phyloP scores from a whole-genome alignment of 2,797 vertebrate species.

The Urosaurus nigricauda region DNA sequence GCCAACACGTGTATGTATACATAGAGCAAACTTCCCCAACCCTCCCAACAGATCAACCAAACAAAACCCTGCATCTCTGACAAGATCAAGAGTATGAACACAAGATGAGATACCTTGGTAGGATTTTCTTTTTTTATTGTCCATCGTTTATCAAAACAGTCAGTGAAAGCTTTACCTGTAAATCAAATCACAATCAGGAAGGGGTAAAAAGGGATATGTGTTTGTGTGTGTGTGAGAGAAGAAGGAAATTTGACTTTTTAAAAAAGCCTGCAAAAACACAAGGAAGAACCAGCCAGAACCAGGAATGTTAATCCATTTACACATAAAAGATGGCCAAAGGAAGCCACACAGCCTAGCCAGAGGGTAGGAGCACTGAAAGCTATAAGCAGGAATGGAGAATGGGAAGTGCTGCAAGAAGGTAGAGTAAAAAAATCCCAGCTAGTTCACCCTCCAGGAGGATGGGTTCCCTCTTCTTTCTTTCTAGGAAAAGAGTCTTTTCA shows the following conservation, averaged over 20 bases:
- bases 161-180: conserved; percentile 29
- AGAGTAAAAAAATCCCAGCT: neutral
- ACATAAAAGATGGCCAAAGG: neutral
- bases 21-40: neutral
- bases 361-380: neutral
- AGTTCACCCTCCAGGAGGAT: neutral
- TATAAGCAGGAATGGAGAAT: neutral
- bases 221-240: neutral
- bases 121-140: conserved; percentile 21
- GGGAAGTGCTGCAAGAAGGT: too few species aligned
- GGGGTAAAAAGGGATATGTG: neutral
- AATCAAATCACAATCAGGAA: conserved; percentile 18
- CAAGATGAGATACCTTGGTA: neutral
- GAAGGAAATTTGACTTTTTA: neutral
- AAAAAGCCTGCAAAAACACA: conserved; percentile 8
- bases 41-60: neutral
- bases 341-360: neutral
- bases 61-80: neutral
- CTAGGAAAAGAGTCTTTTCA: neutral
- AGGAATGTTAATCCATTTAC: conserved; percentile 22
- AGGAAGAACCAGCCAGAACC: conserved; percentile 7
- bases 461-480: neutral
- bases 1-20: neutral
- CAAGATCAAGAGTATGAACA: too few species aligned
- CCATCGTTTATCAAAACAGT: conserved; percentile 50